phyloP scores from a whole-genome alignment of 2,113 vertebrate genomes.

The Coracopsis vasa region DNA sequence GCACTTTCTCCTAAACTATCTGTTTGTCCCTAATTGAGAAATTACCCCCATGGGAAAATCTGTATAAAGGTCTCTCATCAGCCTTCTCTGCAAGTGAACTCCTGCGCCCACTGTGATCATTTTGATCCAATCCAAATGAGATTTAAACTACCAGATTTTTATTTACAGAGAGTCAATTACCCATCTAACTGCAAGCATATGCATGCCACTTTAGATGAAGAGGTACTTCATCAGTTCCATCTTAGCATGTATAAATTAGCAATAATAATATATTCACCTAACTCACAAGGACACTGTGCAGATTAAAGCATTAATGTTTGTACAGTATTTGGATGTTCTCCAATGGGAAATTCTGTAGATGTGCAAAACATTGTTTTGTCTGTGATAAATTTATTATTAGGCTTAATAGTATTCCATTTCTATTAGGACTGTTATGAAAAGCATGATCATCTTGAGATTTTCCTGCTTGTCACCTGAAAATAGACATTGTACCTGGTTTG shows the following conservation, averaged over 20 bases:
- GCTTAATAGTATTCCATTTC: constrained; percentile 17
- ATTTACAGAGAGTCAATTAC: constrained; percentile 51
- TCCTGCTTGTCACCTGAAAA: not conserved
- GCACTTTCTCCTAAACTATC: fast-evolving
- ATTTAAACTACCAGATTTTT: not conserved
- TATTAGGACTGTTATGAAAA: not conserved
- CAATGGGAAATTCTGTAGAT: constrained; percentile 23
- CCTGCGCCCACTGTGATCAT: not conserved
- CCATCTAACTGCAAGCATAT: not conserved
- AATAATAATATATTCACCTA: constrained; percentile 61
- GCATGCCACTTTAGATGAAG: constrained; percentile 46
- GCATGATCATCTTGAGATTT: constrained; percentile 3
- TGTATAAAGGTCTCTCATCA: not conserved
- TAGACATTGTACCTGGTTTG: not conserved
- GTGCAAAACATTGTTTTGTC: constrained; percentile 44
- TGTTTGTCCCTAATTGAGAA: not conserved
- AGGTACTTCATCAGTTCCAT: constrained; percentile 48
- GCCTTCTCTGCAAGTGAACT: not conserved
- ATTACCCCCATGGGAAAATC: not conserved
- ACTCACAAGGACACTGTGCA: not conserved
- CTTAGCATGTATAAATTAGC: constrained; percentile 53
- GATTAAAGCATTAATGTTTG: constrained; percentile 52
- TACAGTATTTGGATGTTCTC: constrained; percentile 37
- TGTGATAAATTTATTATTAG: constrained; percentile 44
- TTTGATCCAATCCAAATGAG: not conserved